A percentile compares a stretch with the other conserved stretches of the same genome.
Conservation (phyloP, 2,888 invertebrate genomes). For the Hemithea aestivaria region DNA sequence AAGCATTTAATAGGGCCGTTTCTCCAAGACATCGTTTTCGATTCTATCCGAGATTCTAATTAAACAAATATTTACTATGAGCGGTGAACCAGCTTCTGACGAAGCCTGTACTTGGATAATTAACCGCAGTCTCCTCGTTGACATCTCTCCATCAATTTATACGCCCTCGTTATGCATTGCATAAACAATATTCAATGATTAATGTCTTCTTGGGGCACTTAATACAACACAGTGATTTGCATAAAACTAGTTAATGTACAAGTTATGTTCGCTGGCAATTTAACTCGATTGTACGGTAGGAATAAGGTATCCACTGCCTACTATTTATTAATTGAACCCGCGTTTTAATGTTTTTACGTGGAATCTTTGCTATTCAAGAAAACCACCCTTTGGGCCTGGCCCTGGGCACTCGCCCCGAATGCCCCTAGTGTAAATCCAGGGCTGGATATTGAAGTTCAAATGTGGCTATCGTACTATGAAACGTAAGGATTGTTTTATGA, state of each 20-base stretch:
- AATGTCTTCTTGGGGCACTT: conserved; percentile 63
- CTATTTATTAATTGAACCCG: no score
- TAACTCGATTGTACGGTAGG: conserved; percentile 7
- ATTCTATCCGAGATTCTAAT: conserved; percentile 14
- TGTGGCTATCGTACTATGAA: no score
- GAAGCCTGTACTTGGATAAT: conserved; percentile 50
- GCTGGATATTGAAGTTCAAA: no score
- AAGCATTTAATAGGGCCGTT: conserved; percentile 11
- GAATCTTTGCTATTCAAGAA: no score
- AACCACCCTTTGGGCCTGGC: no score
- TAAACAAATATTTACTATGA: conserved; percentile 26
- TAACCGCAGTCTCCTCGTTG: conserved; percentile 63
- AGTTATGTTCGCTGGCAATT: conserved; percentile 42
- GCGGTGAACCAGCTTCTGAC: conserved; percentile 28
- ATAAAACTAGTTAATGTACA: conserved; percentile 70
- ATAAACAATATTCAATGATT: conserved; percentile 73
- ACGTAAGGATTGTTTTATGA: no score
- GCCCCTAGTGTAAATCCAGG: no score
- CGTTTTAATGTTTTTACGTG: no score
- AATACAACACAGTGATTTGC: conserved; percentile 69
- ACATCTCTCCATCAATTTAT: conserved; percentile 70
- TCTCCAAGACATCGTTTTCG: conserved; percentile 14
- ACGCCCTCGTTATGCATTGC: conserved; percentile 57
- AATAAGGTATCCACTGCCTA: no score
- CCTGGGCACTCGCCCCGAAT: no score